phyloP scores from a whole-genome alignment of 2,113 vertebrate genomes.

The Peromyscus polionotus region DNA sequence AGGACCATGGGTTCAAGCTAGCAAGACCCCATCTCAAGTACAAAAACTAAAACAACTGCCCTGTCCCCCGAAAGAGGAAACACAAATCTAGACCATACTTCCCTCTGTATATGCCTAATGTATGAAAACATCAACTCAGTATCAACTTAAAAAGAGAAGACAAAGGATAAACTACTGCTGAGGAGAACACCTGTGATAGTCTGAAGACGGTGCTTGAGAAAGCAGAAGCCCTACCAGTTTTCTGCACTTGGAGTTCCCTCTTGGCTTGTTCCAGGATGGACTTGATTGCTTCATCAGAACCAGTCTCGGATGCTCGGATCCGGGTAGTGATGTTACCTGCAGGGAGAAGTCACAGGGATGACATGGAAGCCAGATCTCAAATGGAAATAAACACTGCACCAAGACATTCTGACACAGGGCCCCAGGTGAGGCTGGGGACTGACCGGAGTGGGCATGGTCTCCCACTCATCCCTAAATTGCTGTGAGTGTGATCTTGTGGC shows the following conservation, averaged over 20 bases:
- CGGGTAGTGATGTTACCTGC: conserved; percentile 96
- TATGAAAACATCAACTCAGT: not conserved
- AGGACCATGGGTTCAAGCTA: not conserved
- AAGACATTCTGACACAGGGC: conserved; percentile 30
- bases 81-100: not conserved
- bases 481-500: not conserved
- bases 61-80: not conserved
- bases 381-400: not conserved
- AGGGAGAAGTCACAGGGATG: conserved; percentile 80
- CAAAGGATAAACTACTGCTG: conserved; percentile 62
- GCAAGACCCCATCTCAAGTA: not conserved
- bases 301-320: conserved; percentile 93
- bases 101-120: not conserved
- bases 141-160: not conserved
- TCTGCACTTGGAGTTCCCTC: conserved; percentile 97
- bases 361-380: conserved; percentile 27
- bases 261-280: conserved; percentile 98
- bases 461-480: not conserved
- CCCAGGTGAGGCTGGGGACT: not conserved
- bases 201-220: conserved; percentile 41
- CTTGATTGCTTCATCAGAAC: conserved; percentile 98
- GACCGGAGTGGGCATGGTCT: conserved; percentile 22
- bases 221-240: conserved; percentile 90
- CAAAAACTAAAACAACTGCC: not conserved
- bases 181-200: conserved; percentile 71